phyloP scores from a whole-genome alignment of 2,113 vertebrate species.

The Elephas maximus region DNA sequence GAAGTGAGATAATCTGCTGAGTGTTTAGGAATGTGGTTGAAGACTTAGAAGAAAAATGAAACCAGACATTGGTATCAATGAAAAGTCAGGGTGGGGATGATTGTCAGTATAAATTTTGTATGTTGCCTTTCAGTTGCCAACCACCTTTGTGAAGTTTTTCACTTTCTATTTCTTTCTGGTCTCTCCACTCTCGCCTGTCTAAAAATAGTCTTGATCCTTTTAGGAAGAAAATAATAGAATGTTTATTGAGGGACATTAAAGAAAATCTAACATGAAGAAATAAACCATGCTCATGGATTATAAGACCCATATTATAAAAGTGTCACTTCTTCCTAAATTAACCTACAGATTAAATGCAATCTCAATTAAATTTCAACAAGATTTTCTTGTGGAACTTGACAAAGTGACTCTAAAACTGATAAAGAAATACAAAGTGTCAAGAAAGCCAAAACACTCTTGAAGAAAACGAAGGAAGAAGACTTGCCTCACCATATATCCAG shows the following conservation, averaged over 20 bases:
- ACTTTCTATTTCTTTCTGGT: background rate
- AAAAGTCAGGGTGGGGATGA: background rate
- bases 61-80: conserved; percentile 4
- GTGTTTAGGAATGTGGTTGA: background rate
- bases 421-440: conserved; percentile 9
- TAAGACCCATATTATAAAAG: conserved; percentile 32
- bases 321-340: background rate
- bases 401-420: conserved; percentile 36
- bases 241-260: conserved; percentile 47
- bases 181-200: background rate
- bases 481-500: background rate
- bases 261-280: conserved; percentile 39
- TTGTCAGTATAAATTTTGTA: background rate
- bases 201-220: background rate
- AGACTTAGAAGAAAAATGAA: conserved; percentile 1
- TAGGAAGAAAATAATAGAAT: conserved; percentile 36
- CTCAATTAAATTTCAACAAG: conserved; percentile 31
- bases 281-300: background rate
- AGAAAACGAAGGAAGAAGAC: conserved; percentile 12
- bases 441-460: conserved; percentile 6
- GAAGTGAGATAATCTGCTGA: background rate
- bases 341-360: background rate
- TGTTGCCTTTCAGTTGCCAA: conserved; percentile 30
- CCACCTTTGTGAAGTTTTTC: background rate
- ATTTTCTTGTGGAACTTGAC: conserved; percentile 45